Evolutionary conservation across 2,113 vertebrate genomes (phyloP).

Genomic region (Bos javanicus): DNA sequence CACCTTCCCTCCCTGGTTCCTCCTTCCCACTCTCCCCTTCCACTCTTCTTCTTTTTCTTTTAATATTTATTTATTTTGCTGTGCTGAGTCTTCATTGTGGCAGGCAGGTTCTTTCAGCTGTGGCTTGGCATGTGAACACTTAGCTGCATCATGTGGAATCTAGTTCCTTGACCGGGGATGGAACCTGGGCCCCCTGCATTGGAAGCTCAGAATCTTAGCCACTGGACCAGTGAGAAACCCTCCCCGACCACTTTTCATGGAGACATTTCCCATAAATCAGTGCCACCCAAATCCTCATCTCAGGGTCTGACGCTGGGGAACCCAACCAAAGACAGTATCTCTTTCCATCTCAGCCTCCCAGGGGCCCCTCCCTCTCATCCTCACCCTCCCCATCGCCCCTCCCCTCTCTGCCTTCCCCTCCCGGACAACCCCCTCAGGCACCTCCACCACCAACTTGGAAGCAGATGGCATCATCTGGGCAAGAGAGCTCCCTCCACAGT

Average conservation of each 20-base stretch:
- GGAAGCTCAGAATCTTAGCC: not conserved
- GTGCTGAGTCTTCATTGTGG: not conserved
- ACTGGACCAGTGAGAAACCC: not conserved
- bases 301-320: not conserved
- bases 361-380: not conserved
- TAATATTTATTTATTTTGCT: not conserved
- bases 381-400: accelerated
- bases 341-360: not conserved
- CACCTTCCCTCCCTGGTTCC: not conserved
- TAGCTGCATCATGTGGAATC: not conserved
- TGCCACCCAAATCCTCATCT: not conserved
- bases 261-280: not conserved
- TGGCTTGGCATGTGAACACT: not conserved
- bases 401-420: not conserved
- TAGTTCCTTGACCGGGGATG: not conserved
- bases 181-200: not conserved
- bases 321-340: not conserved
- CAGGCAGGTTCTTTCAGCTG: not conserved
- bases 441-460: slow-evolving; percentile 68
- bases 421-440: accelerated
- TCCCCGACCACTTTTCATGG: not conserved
- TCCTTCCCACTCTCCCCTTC: not conserved
- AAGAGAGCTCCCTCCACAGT: slow-evolving; percentile 15
- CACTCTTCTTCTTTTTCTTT: not conserved
- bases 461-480: slow-evolving; percentile 71